Base-by-base conservation (phyloP, 2,113 vertebrate species). In the Cynocephalus volans region DNA sequence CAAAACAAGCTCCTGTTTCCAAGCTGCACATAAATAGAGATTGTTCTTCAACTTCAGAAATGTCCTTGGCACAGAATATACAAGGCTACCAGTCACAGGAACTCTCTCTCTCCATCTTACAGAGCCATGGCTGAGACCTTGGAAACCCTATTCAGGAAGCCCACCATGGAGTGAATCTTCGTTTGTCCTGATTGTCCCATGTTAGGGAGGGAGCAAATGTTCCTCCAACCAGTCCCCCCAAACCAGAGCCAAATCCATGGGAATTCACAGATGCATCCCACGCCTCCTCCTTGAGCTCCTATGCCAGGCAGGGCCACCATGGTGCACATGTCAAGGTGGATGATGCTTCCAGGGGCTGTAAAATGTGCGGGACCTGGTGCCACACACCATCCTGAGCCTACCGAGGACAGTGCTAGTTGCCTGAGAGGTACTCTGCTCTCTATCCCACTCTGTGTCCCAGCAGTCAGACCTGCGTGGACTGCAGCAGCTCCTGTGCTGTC, bases 31-130 rank as follows among this genome's bases (percentile, higher is more conserved):
- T 31, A 94, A 90, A 77, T 18, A 96, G 82, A 88, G 60, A 70
- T 15, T 88, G 79, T 60, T 92, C 87, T 95, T 73, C 69, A 77
- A 67, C 82, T 96, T 93, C 60, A 93, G 85, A 88, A 95, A 96
- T 94, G 81, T 83, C 67, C 77, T 77, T 91, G 81, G 95, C 82
- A 64, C 4, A 33, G 67, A 86, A 12, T 0, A 0, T 26, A 3
- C 5, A 15, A n/a, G 41, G 36, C 45, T 79, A 45, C 18, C 1
- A 33, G 52, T 64, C 64, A 58, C 15, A 33, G 48, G 17, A 84
- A 41, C 88, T 33, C 64, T 88, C n/a, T 87, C 19, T 69, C 13
- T 92, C 28, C 21, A 7, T 84, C 26, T 15, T 45, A 18, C 13
- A 54, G 65, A 70, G 21, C 7, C 54, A 9, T 33, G 56, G 33